Evolutionary conservation across 1,140 invertebrate species (phyloP).

Genomic region (Apis mellifera): Amel_HAv3.1 CM009931.2:18019501-18020000

Average conservation of each 20-base stretch:
- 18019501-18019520: neutral
- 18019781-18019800: slow-evolving; percentile 18
- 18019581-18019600: neutral
- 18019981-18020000: slow-evolving; percentile 4
- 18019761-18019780: slow-evolving; percentile 7
- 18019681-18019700: neutral
- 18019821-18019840: slow-evolving; percentile 17
- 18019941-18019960: slow-evolving; percentile 11
- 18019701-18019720: neutral
- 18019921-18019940: slow-evolving; percentile 27
- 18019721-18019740: neutral
- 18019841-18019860: slow-evolving; percentile 47
- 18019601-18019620: neutral
- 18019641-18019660: neutral
- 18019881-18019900: slow-evolving; percentile 14
- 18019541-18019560: neutral
- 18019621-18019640: neutral
- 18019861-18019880: slow-evolving; percentile 5
- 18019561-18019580: neutral
- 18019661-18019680: neutral
- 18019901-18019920: slow-evolving; percentile 3
- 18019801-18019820: slow-evolving; percentile 17
- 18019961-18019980: slow-evolving; percentile 24
- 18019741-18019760: neutral
- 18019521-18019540: neutral